These are phyloP conservation scores for Peromyscus leucopus DNA, from an alignment of 2,113 vertebrate genomes.

Conservation along the genomic window DNA sequence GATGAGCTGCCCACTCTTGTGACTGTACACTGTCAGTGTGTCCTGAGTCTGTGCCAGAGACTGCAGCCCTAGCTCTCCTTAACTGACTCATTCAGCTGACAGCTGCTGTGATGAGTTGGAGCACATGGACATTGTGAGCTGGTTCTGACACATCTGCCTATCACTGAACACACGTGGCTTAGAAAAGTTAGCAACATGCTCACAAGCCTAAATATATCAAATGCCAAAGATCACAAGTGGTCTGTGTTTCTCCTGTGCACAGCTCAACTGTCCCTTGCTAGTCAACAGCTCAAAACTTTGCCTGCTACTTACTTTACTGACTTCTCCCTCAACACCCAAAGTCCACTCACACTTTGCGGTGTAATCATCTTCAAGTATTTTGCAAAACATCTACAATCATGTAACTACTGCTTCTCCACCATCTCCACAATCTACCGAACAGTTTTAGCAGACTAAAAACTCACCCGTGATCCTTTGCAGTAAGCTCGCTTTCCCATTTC, in stretches of 20 bases:
- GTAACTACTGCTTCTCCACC: not conserved
- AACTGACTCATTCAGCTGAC: not conserved
- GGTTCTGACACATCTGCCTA: not conserved
- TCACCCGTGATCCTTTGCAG: not conserved
- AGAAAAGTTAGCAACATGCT: constrained; percentile 1
- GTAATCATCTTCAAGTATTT: not conserved
- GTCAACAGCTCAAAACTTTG: not conserved
- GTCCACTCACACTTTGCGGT: not conserved
- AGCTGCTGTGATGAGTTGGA: not conserved
- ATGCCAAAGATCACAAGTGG: not conserved
- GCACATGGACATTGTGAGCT: not conserved
- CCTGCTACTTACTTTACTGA: not conserved
- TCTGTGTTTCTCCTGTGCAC: too few species aligned
- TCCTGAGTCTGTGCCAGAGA: not conserved
- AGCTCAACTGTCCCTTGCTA: not conserved
- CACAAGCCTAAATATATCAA: not conserved
- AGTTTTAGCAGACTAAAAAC: not conserved
- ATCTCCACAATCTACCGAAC: not conserved
- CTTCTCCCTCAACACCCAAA: not conserved
- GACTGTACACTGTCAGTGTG: not conserved
- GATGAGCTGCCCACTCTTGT: not conserved
- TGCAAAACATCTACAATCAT: not conserved
- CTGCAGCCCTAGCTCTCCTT: not conserved
- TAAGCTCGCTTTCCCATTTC: not conserved
- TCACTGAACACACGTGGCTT: not conserved